These are phyloP conservation scores for Syndactyla subalaris DNA, from an alignment of 2,797 vertebrate genomes.

Conservation along the genomic window DNA sequence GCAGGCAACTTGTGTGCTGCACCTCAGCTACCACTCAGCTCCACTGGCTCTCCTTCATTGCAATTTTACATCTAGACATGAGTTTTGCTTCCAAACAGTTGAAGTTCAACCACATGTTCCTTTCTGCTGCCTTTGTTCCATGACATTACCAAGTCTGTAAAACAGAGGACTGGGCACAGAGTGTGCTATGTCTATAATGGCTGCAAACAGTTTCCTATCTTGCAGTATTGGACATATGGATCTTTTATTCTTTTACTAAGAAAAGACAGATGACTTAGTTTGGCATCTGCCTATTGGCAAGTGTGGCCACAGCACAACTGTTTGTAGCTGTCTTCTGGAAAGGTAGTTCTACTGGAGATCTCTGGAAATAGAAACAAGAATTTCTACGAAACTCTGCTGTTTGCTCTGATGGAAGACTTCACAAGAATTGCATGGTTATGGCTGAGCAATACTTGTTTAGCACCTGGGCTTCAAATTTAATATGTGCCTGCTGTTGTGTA, in stretches of 20 bases:
- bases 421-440: not conserved
- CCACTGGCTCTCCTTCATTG: not conserved
- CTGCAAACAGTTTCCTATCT: not conserved
- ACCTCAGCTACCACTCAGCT: rapidly evolving
- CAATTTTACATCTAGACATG: not conserved
- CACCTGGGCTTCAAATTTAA: not conserved
- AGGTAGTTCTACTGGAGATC: not conserved
- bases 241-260: not conserved
- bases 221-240: not conserved
- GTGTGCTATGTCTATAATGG: rapidly evolving
- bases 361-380: not conserved
- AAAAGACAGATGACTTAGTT: not conserved
- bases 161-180: not conserved
- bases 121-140: not conserved
- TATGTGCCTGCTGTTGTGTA: not conserved
- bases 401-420: not conserved
- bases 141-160: not conserved
- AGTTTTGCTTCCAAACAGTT: not conserved
- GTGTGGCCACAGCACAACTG: not conserved
- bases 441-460: not conserved
- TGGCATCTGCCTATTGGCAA: not conserved
- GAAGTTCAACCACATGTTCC: rapidly evolving
- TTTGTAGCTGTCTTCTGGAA: not conserved
- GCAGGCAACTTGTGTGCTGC: rapidly evolving
- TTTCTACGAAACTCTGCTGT: not conserved